Percentiles rank a stretch among this genome's conserved stretches.
Conservation (phyloP, 2,797 vertebrate species). For the Sardinella longiceps region DNA sequence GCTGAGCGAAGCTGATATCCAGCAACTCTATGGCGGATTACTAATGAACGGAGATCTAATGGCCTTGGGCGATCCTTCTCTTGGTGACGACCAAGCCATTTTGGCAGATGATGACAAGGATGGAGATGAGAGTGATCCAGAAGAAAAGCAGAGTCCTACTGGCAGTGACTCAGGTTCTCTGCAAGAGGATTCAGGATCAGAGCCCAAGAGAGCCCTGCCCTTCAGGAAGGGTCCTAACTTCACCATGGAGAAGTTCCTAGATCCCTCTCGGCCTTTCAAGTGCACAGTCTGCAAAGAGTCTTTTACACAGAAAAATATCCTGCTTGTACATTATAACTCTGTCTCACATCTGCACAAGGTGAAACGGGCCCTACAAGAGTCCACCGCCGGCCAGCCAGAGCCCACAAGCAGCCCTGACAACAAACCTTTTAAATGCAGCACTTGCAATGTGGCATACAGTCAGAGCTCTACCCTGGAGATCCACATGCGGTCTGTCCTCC, state of each 20-base stretch:
- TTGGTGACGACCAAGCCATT: conserved; percentile 91
- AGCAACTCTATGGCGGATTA: conserved; percentile 95
- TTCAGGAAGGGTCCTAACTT: conserved; percentile 99
- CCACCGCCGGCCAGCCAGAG: conserved; percentile 92
- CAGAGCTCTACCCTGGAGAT: conserved; percentile 99
- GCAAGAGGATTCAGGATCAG: conserved; percentile 94
- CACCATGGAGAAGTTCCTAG: conserved; percentile 99
- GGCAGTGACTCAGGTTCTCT: conserved; percentile 94
- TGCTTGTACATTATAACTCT: conserved; percentile 98
- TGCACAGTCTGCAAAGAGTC: conserved; percentile 99
- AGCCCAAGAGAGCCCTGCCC: conserved; percentile 96
- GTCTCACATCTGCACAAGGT: conserved; percentile 98
- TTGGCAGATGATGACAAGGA: conserved; percentile 96
- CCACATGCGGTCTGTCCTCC: conserved; percentile 98
- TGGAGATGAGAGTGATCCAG: conserved; percentile 92
- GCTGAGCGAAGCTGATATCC: conserved; percentile 95
- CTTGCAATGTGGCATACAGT: conserved; percentile 97
- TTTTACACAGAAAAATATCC: conserved; percentile 98
- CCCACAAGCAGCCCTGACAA: conserved; percentile 97
- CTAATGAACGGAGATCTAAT: conserved; percentile 95
- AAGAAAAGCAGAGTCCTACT: conserved; percentile 97
- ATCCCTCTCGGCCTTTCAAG: conserved; percentile 98
- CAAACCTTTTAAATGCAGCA: conserved; percentile 98
- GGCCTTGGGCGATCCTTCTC: conserved; percentile 87
- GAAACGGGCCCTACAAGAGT: conserved; percentile 97